These are phyloP conservation scores for Agelas oroides DNA, from an alignment of 37 sponge, comb jelly and placozoan species.

Conservation along the genomic window DNA sequence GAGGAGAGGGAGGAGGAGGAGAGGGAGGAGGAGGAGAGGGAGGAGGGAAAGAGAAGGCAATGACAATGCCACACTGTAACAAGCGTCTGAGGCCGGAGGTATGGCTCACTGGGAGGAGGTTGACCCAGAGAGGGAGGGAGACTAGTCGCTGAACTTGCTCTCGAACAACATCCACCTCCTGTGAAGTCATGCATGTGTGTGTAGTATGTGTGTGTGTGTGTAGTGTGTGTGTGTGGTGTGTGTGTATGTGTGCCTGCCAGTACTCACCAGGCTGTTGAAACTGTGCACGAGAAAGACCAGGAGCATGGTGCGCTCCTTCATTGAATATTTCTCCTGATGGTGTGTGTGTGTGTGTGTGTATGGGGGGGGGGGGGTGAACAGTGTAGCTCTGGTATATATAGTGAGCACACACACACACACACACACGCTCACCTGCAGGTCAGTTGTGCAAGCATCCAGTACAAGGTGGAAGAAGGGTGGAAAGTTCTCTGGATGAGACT, in stretches of 20 bases:
- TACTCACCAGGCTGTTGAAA: conserved; percentile 97
- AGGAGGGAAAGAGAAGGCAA: too few relatives aligned
- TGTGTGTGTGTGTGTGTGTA: neutral
- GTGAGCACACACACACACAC: neutral
- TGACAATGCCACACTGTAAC: neutral
- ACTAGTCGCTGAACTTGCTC: conserved; percentile 89
- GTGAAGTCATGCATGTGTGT: too few relatives aligned
- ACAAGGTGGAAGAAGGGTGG: conserved; percentile 49
- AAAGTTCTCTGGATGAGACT: conserved; percentile 50
- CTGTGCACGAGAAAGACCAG: conserved; percentile 91
- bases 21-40: conserved; percentile 4
- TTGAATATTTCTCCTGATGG: conserved; percentile 47
- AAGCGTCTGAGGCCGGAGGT: too few relatives aligned
- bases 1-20: neutral
- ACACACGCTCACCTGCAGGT: conserved; percentile 27
- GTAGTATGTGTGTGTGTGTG: too few relatives aligned
- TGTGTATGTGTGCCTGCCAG: too few relatives aligned
- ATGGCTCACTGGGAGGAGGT: conserved; percentile 70
- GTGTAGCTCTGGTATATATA: too few relatives aligned
- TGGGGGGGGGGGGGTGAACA: too few relatives aligned
- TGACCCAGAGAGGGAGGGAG: conserved; percentile 85
- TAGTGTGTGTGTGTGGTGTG: too few relatives aligned
- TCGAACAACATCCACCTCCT: conserved; percentile 95
- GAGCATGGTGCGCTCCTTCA: conserved; percentile 87
- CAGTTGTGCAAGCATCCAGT: conserved; percentile 14